phyloP scores from a whole-genome alignment of 2,113 vertebrate species.

The Megaptera novaeangliae region DNA sequence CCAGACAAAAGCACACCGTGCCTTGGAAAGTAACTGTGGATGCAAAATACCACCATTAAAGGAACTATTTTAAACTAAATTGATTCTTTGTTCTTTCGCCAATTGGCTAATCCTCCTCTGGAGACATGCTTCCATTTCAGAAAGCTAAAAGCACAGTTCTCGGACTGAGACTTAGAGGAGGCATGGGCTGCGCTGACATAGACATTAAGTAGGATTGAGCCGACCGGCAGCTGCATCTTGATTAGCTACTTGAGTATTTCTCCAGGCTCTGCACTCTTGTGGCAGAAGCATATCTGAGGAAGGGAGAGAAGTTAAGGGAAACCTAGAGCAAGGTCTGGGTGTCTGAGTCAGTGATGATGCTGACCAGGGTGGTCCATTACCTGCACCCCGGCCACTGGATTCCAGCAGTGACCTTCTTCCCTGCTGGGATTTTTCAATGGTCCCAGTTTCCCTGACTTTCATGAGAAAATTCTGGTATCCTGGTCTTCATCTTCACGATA shows the following conservation, averaged over 20 bases:
- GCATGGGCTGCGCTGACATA: slow-evolving; percentile 57
- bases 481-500: not conserved
- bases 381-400: not conserved
- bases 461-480: not conserved
- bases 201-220: slow-evolving; percentile 62
- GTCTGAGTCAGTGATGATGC: not conserved
- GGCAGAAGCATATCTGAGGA: rapidly evolving
- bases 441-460: not conserved
- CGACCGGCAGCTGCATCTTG: slow-evolving; percentile 28
- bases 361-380: not conserved
- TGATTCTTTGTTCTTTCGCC: slow-evolving; percentile 72
- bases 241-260: slow-evolving; percentile 36
- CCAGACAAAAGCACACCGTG: slow-evolving; percentile 50
- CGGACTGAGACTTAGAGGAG: slow-evolving; percentile 39
- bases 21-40: slow-evolving; percentile 45
- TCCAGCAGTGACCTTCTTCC: not conserved
- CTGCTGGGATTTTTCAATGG: not conserved
- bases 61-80: slow-evolving; percentile 69
- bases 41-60: slow-evolving; percentile 71
- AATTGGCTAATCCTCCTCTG: slow-evolving; percentile 68
- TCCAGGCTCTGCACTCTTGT: not conserved
- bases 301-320: not conserved
- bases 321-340: not conserved
- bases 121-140: slow-evolving; percentile 66
- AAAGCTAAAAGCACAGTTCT: slow-evolving; percentile 56